Conservation (phyloP, 2,888 invertebrate species). For the Athalia rosae region DNA sequence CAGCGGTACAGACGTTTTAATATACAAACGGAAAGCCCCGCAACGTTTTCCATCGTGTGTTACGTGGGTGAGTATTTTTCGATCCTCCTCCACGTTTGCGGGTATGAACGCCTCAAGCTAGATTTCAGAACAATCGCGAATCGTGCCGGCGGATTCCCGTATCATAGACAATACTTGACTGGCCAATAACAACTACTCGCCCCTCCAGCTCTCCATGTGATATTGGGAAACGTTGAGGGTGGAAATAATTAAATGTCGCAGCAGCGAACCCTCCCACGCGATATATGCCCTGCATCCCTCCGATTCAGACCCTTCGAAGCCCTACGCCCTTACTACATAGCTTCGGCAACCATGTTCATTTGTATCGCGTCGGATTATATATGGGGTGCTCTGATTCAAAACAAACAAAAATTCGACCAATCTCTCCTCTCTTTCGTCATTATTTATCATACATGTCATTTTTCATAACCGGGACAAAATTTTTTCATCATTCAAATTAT, state of each 20-base stretch:
- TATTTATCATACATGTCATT: too few relatives aligned
- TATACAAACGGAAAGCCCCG: too few relatives aligned
- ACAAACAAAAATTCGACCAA: too few relatives aligned
- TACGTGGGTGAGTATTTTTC: too few relatives aligned
- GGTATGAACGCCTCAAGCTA: neutral
- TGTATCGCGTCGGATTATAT: neutral
- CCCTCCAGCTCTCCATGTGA: constrained; percentile 18
- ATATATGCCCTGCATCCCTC: constrained; percentile 5
- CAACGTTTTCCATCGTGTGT: too few relatives aligned
- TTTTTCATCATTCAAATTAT: too few relatives aligned
- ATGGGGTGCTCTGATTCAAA: neutral
- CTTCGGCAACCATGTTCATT: neutral
- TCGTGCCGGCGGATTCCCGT: neutral
- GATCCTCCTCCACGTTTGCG: neutral
- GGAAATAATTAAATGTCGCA: constrained; percentile 48
- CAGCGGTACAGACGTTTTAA: too few relatives aligned
- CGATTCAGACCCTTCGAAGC: too few relatives aligned
- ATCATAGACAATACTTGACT: constrained; percentile 39
- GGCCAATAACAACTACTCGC: neutral
- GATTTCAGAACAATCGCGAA: neutral
- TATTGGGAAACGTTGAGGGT: constrained; percentile 48
- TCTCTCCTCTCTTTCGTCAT: too few relatives aligned
- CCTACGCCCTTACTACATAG: too few relatives aligned
- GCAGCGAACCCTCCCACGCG: constrained; percentile 27
- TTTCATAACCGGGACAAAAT: too few relatives aligned